These are phyloP conservation scores for Hemichromis elongatus DNA, from an alignment of 2,113 vertebrate genomes.

Conservation along the genomic window DNA sequence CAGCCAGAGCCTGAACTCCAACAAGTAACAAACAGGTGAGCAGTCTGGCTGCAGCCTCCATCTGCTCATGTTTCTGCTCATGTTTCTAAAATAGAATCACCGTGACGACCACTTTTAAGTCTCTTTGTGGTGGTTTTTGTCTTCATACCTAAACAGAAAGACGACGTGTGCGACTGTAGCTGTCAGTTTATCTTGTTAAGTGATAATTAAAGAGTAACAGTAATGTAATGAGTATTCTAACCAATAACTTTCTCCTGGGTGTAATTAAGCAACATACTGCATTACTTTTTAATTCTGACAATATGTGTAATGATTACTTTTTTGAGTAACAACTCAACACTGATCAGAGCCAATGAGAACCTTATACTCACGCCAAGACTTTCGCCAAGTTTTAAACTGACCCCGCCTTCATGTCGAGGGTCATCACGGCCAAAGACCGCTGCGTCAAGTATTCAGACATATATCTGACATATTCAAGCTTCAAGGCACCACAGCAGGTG, in stretches of 20 bases:
- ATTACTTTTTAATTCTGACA: not conserved
- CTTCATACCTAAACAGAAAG: too few relatives aligned
- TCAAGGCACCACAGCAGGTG: not conserved
- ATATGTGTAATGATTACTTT: not conserved
- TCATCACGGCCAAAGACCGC: not conserved
- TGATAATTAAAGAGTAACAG: not conserved
- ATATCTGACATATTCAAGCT: not conserved
- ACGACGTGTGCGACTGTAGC: not conserved
- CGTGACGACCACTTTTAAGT: not conserved
- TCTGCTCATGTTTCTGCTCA: not conserved
- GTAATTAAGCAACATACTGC: not conserved
- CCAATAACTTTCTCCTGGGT: not conserved
- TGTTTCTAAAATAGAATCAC: not conserved
- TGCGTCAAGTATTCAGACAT: not conserved
- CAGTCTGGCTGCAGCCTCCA: not conserved
- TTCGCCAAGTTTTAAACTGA: accelerated
- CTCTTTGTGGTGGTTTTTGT: not conserved
- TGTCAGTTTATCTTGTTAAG: not conserved
- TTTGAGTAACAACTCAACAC: not conserved
- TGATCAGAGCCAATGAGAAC: not conserved
- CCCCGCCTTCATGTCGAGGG: not conserved
- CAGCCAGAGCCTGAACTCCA: not conserved
- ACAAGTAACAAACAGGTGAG: not conserved
- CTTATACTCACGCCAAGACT: not conserved
- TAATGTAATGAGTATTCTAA: not conserved